Conservation (phyloP, 2,888 invertebrate genomes). For the Oscheius sp. region DNA sequence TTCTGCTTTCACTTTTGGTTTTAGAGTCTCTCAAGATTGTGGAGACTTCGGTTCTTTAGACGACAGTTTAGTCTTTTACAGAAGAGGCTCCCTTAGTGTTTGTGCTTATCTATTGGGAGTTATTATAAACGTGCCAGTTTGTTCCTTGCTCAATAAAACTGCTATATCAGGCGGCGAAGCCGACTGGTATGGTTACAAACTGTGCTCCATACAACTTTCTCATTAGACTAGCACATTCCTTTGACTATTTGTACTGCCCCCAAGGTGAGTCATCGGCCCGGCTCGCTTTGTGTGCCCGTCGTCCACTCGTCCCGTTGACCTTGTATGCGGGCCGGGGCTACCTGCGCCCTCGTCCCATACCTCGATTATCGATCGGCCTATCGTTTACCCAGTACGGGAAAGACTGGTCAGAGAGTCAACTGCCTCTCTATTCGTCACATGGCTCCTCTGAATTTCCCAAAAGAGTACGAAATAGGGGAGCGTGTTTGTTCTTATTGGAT, state of each 20-base stretch:
- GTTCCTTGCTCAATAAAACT: too few relatives aligned
- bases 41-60: too few relatives aligned
- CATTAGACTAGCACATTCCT: too few relatives aligned
- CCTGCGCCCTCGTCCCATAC: conserved; percentile 19
- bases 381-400: conserved; percentile 28
- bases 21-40: too few relatives aligned
- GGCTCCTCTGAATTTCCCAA: background rate
- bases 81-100: too few relatives aligned
- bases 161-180: too few relatives aligned
- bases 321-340: conserved; percentile 16
- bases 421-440: background rate
- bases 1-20: too few relatives aligned
- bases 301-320: conserved; percentile 25
- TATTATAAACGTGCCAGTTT: too few relatives aligned
- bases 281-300: conserved; percentile 19
- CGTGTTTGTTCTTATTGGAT: conserved; percentile 30
- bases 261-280: conserved; percentile 3
- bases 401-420: background rate
- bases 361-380: conserved; percentile 31
- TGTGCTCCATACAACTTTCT: too few relatives aligned
- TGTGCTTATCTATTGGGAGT: too few relatives aligned
- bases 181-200: too few relatives aligned
- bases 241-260: background rate
- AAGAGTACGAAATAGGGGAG: background rate
- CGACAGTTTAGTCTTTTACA: too few relatives aligned